Base-by-base conservation (phyloP, 37 sponge, comb jelly and placozoan species). In the Spongia lamella region DNA sequence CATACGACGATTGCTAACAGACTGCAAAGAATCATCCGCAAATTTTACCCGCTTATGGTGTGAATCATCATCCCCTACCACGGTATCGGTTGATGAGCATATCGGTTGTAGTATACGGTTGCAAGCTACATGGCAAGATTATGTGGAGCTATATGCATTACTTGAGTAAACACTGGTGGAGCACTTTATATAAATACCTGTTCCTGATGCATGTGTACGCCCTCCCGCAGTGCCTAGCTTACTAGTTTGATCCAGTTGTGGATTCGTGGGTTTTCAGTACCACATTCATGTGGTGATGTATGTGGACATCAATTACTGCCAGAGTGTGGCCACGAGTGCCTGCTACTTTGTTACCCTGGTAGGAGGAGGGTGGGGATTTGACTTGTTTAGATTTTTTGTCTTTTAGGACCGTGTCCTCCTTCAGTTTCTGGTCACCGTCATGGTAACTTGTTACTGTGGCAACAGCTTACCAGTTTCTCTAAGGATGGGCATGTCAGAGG, bases 281-380 rank as follows among this genome's bases (percentile, higher is more conserved):
- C 97, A 30, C 97, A 96, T 75, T 93, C 97, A 2, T 96, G 97
- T 83, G 97, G 97, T 16, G 85, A 93, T 34, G 66, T 90, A 31
- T 96, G 97, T 83, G 86, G 68, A 1, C 81, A 73, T 30, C 62
- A 60, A 3, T 89, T 96, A 13, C 32, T 34, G n/a, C 79, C 94
- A 26, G 56, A 72, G 53, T 96, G 97, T 77, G 91, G 94, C 4
- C 97, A 96, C 72, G 35, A 32, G 50, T 96, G 97, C 31, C 63
- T 75, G 27, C 78, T 90, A 11, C 94, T 96, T 51, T 96, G 97
- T 71, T 94, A 96, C 38, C 97, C 97, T 26, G 97, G 95, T 87
- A 53, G 1, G 66, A 16, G 13, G 34, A 27, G 35, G 7, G 22
- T 66, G 43, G 70, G 43, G 70, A 51, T 32, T 49, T 47, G 7